Conservation (phyloP, 2,113 vertebrate species). For the Cyphomyrus plagiostoma region DNA sequence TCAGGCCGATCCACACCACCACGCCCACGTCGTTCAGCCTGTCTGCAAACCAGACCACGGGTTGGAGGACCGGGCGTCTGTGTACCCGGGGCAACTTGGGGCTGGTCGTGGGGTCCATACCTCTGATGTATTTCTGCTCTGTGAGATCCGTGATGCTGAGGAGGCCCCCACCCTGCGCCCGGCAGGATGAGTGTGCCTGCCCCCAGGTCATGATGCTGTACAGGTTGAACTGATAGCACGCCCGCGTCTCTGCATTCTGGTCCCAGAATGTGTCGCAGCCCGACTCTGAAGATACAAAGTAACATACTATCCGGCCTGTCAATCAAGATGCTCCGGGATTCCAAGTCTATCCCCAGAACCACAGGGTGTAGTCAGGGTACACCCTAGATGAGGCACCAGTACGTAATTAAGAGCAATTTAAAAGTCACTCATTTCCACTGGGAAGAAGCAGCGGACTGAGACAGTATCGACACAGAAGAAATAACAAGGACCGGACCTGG, state of each 20-base stretch:
- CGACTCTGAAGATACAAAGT: constrained; percentile 41
- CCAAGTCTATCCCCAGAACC: neutral
- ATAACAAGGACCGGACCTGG: neutral
- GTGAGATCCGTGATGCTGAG: constrained; percentile 68
- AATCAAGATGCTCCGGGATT: neutral
- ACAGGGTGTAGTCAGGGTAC: neutral
- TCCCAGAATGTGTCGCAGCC: constrained; percentile 76
- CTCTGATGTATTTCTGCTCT: constrained; percentile 75
- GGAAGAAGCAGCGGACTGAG: neutral
- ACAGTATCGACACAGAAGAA: neutral
- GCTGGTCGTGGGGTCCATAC: constrained; percentile 49
- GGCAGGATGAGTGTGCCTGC: constrained; percentile 73
- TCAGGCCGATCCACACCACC: constrained; percentile 82
- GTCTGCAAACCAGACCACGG: constrained; percentile 51
- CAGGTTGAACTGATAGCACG: constrained; percentile 89
- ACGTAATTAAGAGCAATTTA: neutral
- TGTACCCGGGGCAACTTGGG: neutral
- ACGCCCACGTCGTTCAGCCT: constrained; percentile 58
- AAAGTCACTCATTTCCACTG: neutral
- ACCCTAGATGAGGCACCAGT: neutral
- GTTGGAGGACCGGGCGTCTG: neutral
- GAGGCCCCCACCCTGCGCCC: constrained; percentile 77
- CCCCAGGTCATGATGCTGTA: constrained; percentile 76
- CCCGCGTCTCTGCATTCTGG: constrained; percentile 54
- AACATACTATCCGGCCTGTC: neutral